A percentile compares a stretch with the other conserved stretches of the same genome.
Evolutionary conservation across 1,140 invertebrate genomes (phyloP).

Genomic region (Brachionus sp.): DNA sequence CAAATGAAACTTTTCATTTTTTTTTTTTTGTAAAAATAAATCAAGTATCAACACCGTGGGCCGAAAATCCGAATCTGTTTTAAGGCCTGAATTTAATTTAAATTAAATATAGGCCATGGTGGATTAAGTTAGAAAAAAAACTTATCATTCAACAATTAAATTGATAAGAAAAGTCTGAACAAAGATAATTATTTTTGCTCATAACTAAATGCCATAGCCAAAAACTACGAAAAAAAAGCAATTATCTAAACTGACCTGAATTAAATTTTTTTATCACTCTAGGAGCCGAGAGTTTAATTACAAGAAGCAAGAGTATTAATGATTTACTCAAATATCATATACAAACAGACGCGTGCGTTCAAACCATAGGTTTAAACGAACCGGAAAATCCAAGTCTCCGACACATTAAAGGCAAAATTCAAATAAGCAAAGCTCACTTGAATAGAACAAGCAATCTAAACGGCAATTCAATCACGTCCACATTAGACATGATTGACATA

Average conservation of each 20-base stretch:
- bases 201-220: no score
- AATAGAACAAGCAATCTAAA: background rate
- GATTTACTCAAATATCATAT: background rate
- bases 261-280: no score
- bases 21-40: no score
- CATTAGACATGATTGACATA: background rate
- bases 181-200: background rate
- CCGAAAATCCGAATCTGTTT: no score
- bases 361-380: background rate
- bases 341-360: constrained; percentile 19
- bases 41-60: no score
- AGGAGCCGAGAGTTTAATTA: no score
- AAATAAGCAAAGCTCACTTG: background rate
- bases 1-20: no score
- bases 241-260: no score
- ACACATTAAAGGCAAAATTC: constrained; percentile 21
- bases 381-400: background rate
- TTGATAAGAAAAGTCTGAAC: background rate
- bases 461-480: background rate
- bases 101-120: no score
- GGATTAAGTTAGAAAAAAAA: background rate
- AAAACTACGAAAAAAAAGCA: no score
- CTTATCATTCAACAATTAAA: constrained; percentile 5
- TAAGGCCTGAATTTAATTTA: no score
- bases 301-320: no score